Evolutionary conservation across 2,888 invertebrate species (phyloP).

Genomic region (Dryobota labecula): DNA sequence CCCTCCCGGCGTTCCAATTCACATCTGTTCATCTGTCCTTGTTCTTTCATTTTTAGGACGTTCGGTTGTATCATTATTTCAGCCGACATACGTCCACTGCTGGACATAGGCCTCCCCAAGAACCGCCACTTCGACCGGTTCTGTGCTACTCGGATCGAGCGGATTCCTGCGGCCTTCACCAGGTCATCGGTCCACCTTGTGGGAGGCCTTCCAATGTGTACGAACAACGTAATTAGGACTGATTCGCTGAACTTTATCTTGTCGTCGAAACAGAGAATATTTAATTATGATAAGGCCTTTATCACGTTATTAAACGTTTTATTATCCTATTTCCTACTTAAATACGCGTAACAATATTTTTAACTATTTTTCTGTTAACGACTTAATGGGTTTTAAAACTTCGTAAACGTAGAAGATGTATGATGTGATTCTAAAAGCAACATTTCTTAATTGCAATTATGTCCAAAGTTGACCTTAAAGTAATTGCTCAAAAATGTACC

Average conservation of each 20-base stretch:
- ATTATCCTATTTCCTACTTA: slow-evolving; percentile 5
- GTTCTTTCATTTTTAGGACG: too few species aligned
- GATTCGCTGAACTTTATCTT: slow-evolving; percentile 24
- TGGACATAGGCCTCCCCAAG: too few species aligned
- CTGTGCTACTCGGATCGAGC: too few species aligned
- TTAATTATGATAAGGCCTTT: not conserved
- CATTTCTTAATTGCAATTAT: not conserved
- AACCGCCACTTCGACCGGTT: too few species aligned
- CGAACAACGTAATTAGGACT: not conserved
- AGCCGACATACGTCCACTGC: too few species aligned
- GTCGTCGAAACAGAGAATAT: slow-evolving; percentile 10
- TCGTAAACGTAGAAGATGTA: not conserved
- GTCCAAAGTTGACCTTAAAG: not conserved
- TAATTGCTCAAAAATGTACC: slow-evolving; percentile 14
- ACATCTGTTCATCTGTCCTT: too few species aligned
- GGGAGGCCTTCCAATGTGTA: too few species aligned
- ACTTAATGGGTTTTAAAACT: not conserved
- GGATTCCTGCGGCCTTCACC: too few species aligned
- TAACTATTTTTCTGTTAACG: not conserved
- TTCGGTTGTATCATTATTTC: too few species aligned
- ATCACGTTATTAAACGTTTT: slow-evolving; percentile 4
- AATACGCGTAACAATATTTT: not conserved
- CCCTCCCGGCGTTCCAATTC: too few species aligned
- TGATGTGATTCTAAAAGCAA: not conserved
- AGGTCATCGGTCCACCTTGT: too few species aligned